phyloP scores from a whole-genome alignment of 2,888 invertebrate species.

The Cantharis rustica region DNA sequence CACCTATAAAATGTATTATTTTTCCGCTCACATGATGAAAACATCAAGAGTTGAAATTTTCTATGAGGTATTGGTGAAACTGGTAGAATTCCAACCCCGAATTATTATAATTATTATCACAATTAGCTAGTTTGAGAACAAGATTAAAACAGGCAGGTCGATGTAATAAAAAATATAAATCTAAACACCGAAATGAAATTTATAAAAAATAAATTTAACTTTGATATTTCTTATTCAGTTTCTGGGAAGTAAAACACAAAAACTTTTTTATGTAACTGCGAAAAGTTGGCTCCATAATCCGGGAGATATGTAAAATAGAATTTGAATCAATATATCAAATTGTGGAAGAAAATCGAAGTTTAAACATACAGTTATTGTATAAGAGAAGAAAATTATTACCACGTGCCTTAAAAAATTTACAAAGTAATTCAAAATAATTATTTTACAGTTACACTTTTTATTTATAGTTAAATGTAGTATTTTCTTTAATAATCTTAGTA shows the following conservation, averaged over 20 bases:
- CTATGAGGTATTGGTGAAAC: too few relatives aligned
- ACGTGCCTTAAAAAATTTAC: neutral
- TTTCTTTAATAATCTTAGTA: neutral
- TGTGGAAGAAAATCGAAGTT: neutral
- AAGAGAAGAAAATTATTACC: neutral
- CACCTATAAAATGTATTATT: too few relatives aligned
- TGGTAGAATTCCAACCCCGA: too few relatives aligned
- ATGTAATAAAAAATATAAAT: neutral
- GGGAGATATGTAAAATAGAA: neutral
- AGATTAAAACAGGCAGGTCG: too few relatives aligned
- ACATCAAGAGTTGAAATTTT: too few relatives aligned
- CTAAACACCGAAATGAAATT: neutral
- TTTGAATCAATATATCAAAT: neutral
- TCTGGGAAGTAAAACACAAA: neutral
- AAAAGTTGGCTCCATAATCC: neutral
- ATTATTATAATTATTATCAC: too few relatives aligned
- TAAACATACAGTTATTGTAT: neutral
- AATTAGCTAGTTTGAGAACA: too few relatives aligned
- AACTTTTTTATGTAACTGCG: neutral
- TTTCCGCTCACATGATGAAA: too few relatives aligned
- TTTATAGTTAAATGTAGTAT: too few relatives aligned
- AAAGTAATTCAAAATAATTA: neutral
- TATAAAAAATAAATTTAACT: neutral
- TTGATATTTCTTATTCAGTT: neutral
- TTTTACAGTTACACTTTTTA: neutral